A percentile compares a stretch with the other conserved stretches of the same genome.
phyloP scores from a whole-genome alignment of 2,888 invertebrate genomes.

The Cantharis lateralis region DNA sequence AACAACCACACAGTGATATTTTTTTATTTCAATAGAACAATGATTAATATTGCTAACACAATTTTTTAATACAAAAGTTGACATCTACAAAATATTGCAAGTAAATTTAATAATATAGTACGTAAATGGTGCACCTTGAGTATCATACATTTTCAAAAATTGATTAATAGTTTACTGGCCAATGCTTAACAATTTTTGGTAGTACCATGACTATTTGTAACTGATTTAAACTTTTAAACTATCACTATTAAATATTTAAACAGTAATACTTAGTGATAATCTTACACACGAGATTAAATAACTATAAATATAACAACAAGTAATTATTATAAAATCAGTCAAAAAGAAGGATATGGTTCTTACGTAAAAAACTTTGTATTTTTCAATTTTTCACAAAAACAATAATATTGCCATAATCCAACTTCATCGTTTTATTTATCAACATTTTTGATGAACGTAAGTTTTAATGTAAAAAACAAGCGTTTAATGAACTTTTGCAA shows the following conservation, averaged over 20 bases:
- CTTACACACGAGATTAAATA: not conserved
- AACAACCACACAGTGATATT: not conserved
- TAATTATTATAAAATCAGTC: not conserved
- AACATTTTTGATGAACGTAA: not conserved
- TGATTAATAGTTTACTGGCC: not conserved
- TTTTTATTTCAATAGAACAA: not conserved
- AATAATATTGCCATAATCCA: not conserved
- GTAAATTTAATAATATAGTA: not conserved
- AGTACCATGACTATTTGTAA: too few species aligned
- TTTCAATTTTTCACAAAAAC: not conserved
- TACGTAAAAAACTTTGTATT: not conserved
- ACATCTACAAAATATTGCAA: not conserved
- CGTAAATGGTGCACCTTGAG: not conserved
- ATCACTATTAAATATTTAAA: not conserved
- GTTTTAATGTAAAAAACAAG: not conserved
- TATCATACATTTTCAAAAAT: not conserved
- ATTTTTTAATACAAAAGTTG: too few species aligned
- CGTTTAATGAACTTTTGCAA: not conserved
- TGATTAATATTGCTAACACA: too few species aligned
- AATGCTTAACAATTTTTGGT: too few species aligned
- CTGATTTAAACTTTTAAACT: too few species aligned
- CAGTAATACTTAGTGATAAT: not conserved
- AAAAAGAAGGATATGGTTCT: not conserved
- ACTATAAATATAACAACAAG: not conserved
- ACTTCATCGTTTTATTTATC: not conserved